Evolutionary conservation across 1,140 invertebrate genomes (phyloP).

Genomic region (Notospermus geniculatus): DNA sequence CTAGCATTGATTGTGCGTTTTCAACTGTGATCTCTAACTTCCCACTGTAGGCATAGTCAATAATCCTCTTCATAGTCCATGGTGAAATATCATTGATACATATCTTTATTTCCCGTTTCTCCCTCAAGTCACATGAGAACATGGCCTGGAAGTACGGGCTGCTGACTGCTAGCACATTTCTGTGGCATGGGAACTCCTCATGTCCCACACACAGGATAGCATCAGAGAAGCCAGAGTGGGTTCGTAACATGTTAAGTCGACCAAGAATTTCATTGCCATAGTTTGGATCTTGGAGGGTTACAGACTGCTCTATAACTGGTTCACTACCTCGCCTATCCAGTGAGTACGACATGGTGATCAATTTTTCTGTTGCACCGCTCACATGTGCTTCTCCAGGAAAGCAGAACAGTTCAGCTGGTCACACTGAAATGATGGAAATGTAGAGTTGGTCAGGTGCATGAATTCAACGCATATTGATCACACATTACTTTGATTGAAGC

Average conservation of each 20-base stretch:
- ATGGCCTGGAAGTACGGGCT: slow-evolving; percentile 59
- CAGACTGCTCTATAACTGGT: slow-evolving; percentile 22
- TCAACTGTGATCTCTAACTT: slow-evolving; percentile 52
- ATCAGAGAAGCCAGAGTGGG: slow-evolving; percentile 45
- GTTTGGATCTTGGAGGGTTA: slow-evolving; percentile 33
- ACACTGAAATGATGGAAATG: too few relatives aligned
- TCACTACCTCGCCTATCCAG: slow-evolving; percentile 27
- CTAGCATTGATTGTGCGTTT: slow-evolving; percentile 56
- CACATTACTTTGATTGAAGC: too few relatives aligned
- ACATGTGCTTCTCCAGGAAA: too few relatives aligned
- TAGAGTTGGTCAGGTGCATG: too few relatives aligned
- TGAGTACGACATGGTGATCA: background rate
- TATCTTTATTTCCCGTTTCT: slow-evolving; percentile 49
- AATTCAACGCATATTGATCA: too few relatives aligned
- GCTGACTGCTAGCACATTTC: slow-evolving; percentile 54
- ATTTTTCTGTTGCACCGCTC: background rate
- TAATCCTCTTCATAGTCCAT: slow-evolving; percentile 52
- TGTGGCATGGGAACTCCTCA: slow-evolving; percentile 55
- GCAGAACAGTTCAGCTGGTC: too few relatives aligned
- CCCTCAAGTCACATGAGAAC: slow-evolving; percentile 57
- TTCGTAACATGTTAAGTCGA: slow-evolving; percentile 42
- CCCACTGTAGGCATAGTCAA: slow-evolving; percentile 56
- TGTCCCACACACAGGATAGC: slow-evolving; percentile 49
- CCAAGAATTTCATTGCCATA: slow-evolving; percentile 43
- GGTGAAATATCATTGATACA: slow-evolving; percentile 53